A percentile compares a stretch with the other conserved stretches of the same genome.
phyloP scores from a whole-genome alignment of 2,797 vertebrate species.

The Numenius phaeopus region DNA sequence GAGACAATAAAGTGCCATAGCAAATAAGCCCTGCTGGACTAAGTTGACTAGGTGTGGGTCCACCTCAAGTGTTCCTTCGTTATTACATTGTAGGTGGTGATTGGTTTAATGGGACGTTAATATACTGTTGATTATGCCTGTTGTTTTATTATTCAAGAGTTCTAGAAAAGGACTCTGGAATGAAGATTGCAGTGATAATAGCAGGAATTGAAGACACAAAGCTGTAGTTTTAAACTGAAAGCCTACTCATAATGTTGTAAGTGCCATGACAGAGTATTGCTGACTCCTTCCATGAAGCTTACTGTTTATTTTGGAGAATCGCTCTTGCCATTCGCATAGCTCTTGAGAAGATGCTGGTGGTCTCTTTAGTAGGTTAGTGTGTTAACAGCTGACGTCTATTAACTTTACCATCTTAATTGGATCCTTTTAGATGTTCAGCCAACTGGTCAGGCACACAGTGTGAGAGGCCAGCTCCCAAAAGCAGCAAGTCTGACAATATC shows the following conservation, averaged over 20 bases:
- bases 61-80: background rate
- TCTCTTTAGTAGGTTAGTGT: slow-evolving; percentile 1
- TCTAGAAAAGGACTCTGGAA: background rate
- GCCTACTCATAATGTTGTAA: background rate
- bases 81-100: background rate
- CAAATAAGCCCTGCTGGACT: background rate
- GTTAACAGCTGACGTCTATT: slow-evolving; percentile 46
- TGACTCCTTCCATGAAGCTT: background rate
- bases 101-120: background rate
- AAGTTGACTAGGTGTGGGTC: background rate
- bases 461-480: slow-evolving; percentile 97
- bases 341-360: slow-evolving; percentile 10
- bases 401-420: slow-evolving; percentile 71
- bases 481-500: slow-evolving; percentile 96
- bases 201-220: background rate
- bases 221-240: background rate
- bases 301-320: background rate
- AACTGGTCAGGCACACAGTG: slow-evolving; percentile 99
- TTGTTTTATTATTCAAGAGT: background rate
- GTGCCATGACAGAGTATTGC: background rate
- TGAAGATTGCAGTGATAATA: background rate
- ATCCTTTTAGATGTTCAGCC: slow-evolving; percentile 91
- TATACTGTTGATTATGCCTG: background rate
- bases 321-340: background rate
- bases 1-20: background rate